Conservation (phyloP, 2,797 vertebrate species). For the Lepilemur ruficaudatus region DNA sequence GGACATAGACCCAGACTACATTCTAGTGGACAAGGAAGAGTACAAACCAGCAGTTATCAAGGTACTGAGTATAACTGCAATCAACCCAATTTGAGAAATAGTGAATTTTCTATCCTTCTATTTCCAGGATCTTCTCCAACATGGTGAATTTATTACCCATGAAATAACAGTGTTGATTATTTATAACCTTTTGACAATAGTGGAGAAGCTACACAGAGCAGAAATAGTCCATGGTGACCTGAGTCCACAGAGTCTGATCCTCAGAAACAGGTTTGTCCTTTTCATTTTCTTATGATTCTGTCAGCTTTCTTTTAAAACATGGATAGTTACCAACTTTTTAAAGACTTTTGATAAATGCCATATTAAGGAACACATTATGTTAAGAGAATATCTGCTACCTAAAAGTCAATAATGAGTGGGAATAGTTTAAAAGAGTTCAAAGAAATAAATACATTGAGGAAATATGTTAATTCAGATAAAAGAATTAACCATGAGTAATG, state of each 20-base stretch:
- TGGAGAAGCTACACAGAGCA: conserved; percentile 85
- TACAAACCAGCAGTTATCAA: not conserved
- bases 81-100: not conserved
- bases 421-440: conserved; percentile 37
- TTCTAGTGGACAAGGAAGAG: not conserved
- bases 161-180: conserved; percentile 80
- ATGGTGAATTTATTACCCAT: conserved; percentile 69
- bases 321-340: not conserved
- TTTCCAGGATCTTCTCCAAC: conserved; percentile 82
- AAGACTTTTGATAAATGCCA: conserved; percentile 13
- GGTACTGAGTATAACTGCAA: not conserved
- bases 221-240: conserved; percentile 87
- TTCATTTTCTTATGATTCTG: not conserved
- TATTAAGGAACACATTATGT: not conserved
- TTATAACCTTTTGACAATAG: conserved; percentile 82
- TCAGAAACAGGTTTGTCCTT: conserved; percentile 85
- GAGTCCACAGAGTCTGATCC: conserved; percentile 82
- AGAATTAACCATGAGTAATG: not conserved
- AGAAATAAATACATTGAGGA: not conserved
- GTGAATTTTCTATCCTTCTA: conserved; percentile 42
- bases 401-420: not conserved
- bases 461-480: not conserved
- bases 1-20: not conserved
- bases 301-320: conserved; percentile 16
- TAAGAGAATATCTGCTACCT: conserved; percentile 42